Percentiles rank a stretch among this genome's conserved stretches.
Evolutionary conservation across 2,888 invertebrate species (phyloP).

Genomic region (Patella pellucida): DNA sequence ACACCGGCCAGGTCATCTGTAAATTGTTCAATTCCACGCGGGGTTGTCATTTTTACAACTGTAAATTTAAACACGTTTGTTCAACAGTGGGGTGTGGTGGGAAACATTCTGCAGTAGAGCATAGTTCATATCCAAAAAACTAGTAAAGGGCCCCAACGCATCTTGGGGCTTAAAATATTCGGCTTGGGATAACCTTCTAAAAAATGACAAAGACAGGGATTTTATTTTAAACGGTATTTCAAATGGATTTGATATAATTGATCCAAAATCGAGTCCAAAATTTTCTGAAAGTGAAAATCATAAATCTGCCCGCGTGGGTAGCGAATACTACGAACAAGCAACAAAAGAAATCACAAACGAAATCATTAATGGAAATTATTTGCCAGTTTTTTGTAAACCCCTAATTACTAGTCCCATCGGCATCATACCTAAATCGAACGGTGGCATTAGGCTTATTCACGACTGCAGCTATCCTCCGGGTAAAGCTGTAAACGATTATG

Average conservation of each 20-base stretch:
- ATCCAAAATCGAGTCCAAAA: neutral
- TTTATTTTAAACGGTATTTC: neutral
- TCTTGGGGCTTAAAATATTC: neutral
- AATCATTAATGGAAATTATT: constrained; percentile 3
- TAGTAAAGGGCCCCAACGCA: neutral
- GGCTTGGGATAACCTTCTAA: neutral
- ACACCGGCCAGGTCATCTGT: neutral
- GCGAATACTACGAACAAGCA: constrained; percentile 1
- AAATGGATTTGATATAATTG: constrained; percentile 4
- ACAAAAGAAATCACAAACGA: neutral
- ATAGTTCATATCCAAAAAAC: neutral
- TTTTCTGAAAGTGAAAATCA: neutral
- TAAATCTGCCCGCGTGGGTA: neutral
- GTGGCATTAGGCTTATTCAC: constrained; percentile 11
- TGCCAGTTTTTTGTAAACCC: constrained; percentile 1
- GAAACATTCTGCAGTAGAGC: neutral
- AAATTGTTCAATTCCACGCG: neutral
- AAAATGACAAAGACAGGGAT: neutral
- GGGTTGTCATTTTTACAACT: constrained; percentile 1
- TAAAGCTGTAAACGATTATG: constrained; percentile 15
- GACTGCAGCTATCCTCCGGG: neutral
- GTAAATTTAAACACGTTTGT: neutral
- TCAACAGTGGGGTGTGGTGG: neutral
- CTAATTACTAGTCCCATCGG: constrained; percentile 2
- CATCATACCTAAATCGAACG: neutral